Evolutionary conservation across 2,113 vertebrate genomes (phyloP), one percentile per base, ranked within the genome.

Genomic region (Morone saxatilis): DNA sequence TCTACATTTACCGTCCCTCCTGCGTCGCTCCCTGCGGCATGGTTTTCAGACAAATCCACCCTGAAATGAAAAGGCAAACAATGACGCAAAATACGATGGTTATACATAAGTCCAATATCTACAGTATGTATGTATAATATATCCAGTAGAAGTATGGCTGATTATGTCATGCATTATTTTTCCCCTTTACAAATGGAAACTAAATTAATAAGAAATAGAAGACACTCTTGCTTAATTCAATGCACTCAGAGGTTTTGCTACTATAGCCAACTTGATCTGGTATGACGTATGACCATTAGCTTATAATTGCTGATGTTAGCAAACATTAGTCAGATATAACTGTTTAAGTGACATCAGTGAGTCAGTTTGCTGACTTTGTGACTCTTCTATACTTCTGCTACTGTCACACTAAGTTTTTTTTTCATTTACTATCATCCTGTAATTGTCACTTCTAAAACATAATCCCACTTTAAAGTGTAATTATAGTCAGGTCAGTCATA

Each of bases 1-100:
- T 51, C 10, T 36, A 20, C 36, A 69, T 60, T 79, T 65, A 83
- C 71, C 7, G 40, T 56, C 53, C 6, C 22, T 53, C n/a, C 5
- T 40, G 19, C 1, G 31, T 31, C 31, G 1, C 31, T 31, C 31
- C 31, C 31, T 31, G 31, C 31, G 31, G 31, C 31, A 31, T 31
- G 31, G 31, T 31, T 47, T 47, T 47, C 45, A 47, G 3, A 65
- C 1, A 56, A 36, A 40, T 65, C 8, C 1, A 53, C 2, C 17
- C 6, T 31, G 31, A 31, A 31, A 31, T 31, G 1, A 31, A 31
- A 31, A 2, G 31, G 31, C 31, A 31, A 50, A 54, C 19, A n/a
- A 36, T n/a, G 16, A 50, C 17, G 38, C 5, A 19, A 11, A 25
- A 8, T 25, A 17, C 40, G 25, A 12, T n/a, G n/a, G 20, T 20